Conservation (phyloP, 2,797 vertebrate species). For the Cynopterus sphinx region DNA sequence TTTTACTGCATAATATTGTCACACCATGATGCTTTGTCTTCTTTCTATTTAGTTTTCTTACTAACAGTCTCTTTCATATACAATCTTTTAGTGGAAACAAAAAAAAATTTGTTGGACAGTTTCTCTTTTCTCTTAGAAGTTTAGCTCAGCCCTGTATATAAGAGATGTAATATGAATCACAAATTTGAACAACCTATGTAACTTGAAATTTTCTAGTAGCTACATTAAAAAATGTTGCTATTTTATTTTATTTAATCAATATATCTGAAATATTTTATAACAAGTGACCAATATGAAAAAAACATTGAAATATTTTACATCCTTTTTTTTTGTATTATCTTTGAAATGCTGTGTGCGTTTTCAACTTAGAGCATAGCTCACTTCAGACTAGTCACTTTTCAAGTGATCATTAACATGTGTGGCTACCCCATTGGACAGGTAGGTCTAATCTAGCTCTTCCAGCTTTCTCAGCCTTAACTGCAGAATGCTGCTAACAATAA, state of each 20-base stretch:
- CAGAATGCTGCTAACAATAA: constrained; percentile 63
- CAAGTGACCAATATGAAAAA: background rate
- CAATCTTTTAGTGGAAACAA: rapidly evolving
- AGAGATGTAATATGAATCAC: background rate
- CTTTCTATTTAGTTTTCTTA: background rate
- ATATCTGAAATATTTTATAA: background rate
- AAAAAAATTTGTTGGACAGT: background rate
- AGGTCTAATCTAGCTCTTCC: background rate
- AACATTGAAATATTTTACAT: background rate
- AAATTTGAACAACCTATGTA: background rate
- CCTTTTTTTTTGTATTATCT: background rate
- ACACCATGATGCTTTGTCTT: background rate
- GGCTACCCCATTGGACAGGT: background rate
- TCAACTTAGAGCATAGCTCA: rapidly evolving
- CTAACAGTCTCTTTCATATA: background rate
- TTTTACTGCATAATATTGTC: constrained; percentile 55
- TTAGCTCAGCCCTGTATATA: background rate
- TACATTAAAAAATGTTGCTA: background rate
- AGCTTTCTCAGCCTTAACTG: constrained; percentile 62
- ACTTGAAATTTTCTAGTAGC: background rate
- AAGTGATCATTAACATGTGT: rapidly evolving
- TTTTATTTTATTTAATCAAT: background rate
- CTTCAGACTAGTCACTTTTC: rapidly evolving
- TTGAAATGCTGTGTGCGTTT: background rate
- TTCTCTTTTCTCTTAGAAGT: constrained; percentile 54